Conservation (phyloP, 2,113 vertebrate species). For the Glaucidium brasilianum region DNA sequence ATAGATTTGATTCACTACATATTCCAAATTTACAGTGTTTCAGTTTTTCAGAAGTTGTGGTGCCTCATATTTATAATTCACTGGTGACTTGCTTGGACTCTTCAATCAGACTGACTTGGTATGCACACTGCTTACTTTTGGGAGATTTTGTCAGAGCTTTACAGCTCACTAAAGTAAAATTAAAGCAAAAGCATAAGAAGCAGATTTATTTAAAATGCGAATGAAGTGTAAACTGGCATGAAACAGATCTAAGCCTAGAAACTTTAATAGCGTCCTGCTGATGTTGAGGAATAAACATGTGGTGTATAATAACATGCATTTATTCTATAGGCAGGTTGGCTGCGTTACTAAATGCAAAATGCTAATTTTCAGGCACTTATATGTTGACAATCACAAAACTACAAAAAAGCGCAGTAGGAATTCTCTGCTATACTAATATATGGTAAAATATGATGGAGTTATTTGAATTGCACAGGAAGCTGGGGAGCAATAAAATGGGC, state of each 20-base stretch:
- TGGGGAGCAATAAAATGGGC: neutral
- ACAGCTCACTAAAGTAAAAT: neutral
- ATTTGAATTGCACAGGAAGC: conserved; percentile 39
- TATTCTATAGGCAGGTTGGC: neutral
- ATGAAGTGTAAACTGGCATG: neutral
- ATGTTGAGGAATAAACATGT: neutral
- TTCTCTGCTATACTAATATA: neutral
- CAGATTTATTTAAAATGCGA: neutral
- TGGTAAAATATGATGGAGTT: neutral
- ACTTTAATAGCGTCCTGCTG: neutral
- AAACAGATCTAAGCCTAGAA: neutral
- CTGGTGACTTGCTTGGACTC: neutral
- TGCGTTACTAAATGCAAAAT: conserved; percentile 4
- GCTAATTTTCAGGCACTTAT: neutral
- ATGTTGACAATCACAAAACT: neutral
- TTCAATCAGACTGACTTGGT: neutral
- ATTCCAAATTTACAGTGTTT: neutral
- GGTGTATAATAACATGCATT: neutral
- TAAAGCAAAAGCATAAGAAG: neutral
- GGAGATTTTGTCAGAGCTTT: neutral
- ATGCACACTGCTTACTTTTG: neutral
- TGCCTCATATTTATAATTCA: neutral
- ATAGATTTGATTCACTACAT: neutral
- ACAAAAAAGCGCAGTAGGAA: neutral
- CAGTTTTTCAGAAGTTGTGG: neutral